These are phyloP conservation scores for Anastrepha ludens DNA, from an alignment of 1,140 invertebrate species.

Conservation along the genomic window DNA sequence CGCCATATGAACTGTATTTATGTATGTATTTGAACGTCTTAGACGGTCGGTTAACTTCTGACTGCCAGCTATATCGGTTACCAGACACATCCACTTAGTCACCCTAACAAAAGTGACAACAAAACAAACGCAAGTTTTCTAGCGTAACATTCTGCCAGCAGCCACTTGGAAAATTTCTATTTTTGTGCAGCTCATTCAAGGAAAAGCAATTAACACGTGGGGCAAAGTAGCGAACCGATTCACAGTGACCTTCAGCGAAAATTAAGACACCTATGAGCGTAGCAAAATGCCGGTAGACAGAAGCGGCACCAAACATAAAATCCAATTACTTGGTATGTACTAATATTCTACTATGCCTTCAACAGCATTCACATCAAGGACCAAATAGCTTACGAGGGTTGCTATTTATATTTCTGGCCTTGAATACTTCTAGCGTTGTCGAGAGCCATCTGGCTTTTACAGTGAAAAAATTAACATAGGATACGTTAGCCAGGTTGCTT, in stretches of 20 bases:
- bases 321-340: not conserved
- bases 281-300: not conserved
- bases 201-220: constrained; percentile 44
- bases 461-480: no score
- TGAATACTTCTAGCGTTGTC: no score
- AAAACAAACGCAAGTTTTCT: not conserved
- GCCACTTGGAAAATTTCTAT: not conserved
- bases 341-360: not conserved
- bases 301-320: not conserved
- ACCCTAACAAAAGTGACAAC: not conserved
- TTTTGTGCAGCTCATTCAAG: not conserved
- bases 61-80: not conserved
- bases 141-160: not conserved
- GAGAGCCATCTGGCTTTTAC: no score
- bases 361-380: not conserved
- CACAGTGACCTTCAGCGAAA: constrained; percentile 20
- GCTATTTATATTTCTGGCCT: no score
- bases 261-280: not conserved
- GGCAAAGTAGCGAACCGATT: no score
- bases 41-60: not conserved
- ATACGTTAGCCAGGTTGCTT: no score
- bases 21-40: not conserved
- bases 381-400: no score
- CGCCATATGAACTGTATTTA: not conserved
- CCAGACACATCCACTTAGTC: not conserved